Base-by-base conservation (phyloP, 92 coral and sea anemone genomes). In the Pocillopora meandrina region DNA sequence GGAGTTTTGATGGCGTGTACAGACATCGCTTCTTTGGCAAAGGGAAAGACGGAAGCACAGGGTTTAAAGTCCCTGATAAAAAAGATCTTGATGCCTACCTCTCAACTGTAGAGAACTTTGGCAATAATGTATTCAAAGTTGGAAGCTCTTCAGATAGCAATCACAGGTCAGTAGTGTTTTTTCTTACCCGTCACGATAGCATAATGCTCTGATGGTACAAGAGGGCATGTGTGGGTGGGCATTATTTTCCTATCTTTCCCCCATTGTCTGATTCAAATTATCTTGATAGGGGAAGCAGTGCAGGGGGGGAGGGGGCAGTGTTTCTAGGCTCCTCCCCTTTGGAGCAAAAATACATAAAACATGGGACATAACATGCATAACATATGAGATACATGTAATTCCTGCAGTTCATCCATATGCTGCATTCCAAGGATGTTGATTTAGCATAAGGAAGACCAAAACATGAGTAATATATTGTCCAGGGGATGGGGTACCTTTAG, bases 21-120 rank as follows among this genome's bases (percentile, higher is more conserved):
- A 90, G 93, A 78, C 73, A 84, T 58, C 91, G 85, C 55, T 90
- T 87, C 79, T 76, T 84, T 56, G 93, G 88, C 20, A 90, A 83
- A 81, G 72, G 86, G 65, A 89, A 89, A 73, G 79, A 74, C 55
- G 73, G 87, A 59, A 73, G 83, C 77, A 74, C 84, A 85, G 89
- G 92, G n/a, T n/a, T n/a, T n/a, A n/a, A n/a, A n/a, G 36, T 89
- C 67, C 90, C 89, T 58, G 56, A 76, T 79, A n/a, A 74, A 73
- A 90, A 80, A 77, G 90, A 86, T 80, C 75, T 71, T 35, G 59
- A 59, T 61, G 70, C 56, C 75, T 68, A 78, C 81, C 75, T 82
- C 26, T 81, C 84, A 64, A 67, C 86, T 61, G 87, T 89, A 19
- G 80, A 77, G 76, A 67, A 86, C 63, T 90, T 86, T 67, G 79